Base-by-base conservation (phyloP, 2,797 vertebrate species). In the Phalloptychus januarius region DNA sequence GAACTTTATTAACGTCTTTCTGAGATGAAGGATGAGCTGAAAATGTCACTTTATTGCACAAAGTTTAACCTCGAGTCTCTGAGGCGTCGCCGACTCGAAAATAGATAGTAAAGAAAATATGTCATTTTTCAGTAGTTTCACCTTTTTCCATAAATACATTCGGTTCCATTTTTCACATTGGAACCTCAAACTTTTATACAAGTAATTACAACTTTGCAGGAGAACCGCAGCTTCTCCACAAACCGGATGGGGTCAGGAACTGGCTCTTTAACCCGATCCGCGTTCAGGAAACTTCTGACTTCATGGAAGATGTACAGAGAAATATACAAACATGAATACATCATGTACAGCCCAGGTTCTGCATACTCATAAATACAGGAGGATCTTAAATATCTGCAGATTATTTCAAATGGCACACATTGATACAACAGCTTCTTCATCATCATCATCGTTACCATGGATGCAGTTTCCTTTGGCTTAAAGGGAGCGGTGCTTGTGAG, bases 61-160 rank as follows among this genome's bases (percentile, higher is more conserved):
- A 86, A 76, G 80, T 79, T 84, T 77, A 90, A 86, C 94, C 94
- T 87, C 77, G 78, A 42, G 89, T 80, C 91, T 89, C 80, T 92
- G 90, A 94, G 91, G 92, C 87, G 72, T 78, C 93, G 88, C 84
- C 74, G 38, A 69, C 80, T 78, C 83, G 87, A 96, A 96, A 97
- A 97, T 93, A 96, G 94, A 95, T 93, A 93, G 86, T 87, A 88
- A 94, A 96, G 93, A 96, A 96, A 95, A 96, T 94, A 95, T 89
- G 91, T 80, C 65, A 65, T 87, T 90, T 91, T 79, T 95, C 95
- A 96, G 93, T 94, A 95, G 94, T 76, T 94, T 87, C 0, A 87
- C 67, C 33, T 80, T 72, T 84, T 71, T 87, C 20, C 79, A 91
- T 92, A 93, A 92, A 94, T 93, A 94, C 83, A 92, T 86, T 84